Evolutionary conservation across 2,113 vertebrate genomes (phyloP).

Genomic region (Sigmodon hispidus): DNA sequence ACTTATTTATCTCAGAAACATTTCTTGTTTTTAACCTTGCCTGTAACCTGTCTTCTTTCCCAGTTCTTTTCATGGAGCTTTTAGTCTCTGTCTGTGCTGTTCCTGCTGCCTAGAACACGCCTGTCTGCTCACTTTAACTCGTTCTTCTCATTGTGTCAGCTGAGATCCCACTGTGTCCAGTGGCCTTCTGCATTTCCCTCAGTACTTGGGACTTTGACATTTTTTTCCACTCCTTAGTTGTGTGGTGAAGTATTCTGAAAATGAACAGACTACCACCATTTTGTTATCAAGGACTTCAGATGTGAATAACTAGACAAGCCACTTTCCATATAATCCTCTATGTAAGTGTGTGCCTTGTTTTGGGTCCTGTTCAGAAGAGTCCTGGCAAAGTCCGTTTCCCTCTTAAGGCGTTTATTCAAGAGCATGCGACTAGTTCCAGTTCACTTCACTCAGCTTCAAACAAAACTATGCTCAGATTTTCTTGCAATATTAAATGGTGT

Average conservation of each 20-base stretch:
- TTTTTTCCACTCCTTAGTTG: neutral
- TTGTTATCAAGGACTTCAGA: neutral
- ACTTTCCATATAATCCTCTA: neutral
- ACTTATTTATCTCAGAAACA: neutral
- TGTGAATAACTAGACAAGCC: neutral
- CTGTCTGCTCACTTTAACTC: neutral
- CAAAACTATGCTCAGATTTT: neutral
- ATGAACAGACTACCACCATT: neutral
- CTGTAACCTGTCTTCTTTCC: neutral
- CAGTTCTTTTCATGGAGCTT: neutral
- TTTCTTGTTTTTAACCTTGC: neutral
- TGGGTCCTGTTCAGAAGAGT: neutral
- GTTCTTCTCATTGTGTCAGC: neutral
- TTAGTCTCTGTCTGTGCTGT: neutral
- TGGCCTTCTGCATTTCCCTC: neutral
- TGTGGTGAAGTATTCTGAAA: neutral
- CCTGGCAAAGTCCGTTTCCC: neutral
- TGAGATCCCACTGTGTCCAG: neutral
- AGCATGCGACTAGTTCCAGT: neutral
- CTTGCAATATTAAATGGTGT: neutral
- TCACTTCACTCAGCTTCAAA: neutral
- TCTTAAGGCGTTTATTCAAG: neutral
- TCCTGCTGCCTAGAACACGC: neutral
- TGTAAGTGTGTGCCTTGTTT: neutral
- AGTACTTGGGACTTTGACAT: fast-evolving